phyloP scores from a whole-genome alignment of 2,888 invertebrate genomes.

The Acanthosepion lycidas region DNA sequence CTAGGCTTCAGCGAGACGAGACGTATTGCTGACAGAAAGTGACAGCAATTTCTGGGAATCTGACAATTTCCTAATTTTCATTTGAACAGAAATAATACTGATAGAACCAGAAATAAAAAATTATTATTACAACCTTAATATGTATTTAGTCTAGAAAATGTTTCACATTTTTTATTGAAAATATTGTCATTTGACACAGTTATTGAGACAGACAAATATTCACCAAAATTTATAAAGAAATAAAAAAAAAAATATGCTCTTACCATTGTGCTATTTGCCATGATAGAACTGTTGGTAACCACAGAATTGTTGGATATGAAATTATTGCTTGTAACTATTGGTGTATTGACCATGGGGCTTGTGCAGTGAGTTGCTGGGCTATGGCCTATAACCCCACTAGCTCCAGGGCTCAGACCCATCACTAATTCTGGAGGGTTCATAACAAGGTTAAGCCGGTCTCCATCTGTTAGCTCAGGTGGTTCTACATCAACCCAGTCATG shows the following conservation, averaged over 20 bases:
- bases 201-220: too few species aligned
- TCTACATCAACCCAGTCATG: conserved; percentile 45
- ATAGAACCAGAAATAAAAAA: too few species aligned
- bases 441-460: conserved; percentile 41
- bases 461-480: conserved; percentile 36
- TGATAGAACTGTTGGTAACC: conserved; percentile 44
- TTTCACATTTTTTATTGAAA: too few species aligned
- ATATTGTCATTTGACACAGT: too few species aligned
- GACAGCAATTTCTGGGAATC: too few species aligned
- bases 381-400: conserved; percentile 6
- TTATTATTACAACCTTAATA: too few species aligned
- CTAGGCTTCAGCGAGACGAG: too few species aligned
- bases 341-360: conserved; percentile 21
- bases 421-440: conserved; percentile 36
- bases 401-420: conserved; percentile 45
- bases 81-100: too few species aligned
- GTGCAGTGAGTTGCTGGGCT: background rate
- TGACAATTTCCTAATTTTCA: too few species aligned
- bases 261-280: conserved; percentile 41
- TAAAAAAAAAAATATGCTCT: background rate
- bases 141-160: too few species aligned
- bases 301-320: conserved; percentile 35
- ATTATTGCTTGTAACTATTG: conserved; percentile 39
- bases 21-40: too few species aligned
- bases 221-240: too few species aligned